Evolutionary conservation across 92 coral and sea anemone genomes (phyloP).

Genomic region (Phenganax marumi): DNA sequence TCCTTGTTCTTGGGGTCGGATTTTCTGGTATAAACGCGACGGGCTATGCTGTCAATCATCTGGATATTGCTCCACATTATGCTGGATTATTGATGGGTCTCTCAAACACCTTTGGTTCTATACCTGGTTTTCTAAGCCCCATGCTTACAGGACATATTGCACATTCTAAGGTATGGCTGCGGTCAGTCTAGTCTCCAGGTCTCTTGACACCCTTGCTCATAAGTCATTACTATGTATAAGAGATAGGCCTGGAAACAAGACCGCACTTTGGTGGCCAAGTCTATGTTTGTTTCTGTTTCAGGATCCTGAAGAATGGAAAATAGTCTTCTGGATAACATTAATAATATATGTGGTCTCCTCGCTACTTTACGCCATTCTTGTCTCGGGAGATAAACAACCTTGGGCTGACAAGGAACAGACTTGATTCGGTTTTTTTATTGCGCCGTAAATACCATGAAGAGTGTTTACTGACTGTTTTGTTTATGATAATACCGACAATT

Average conservation of each 20-base stretch:
- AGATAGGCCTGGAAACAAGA: no score
- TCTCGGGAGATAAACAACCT: conserved; percentile 78
- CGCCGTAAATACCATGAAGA: no score
- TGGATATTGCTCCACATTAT: conserved; percentile 90
- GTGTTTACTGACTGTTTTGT: no score
- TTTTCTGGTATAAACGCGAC: conserved; percentile 97
- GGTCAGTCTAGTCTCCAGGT: no score
- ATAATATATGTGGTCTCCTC: conserved; percentile 70
- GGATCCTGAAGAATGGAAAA: conserved; percentile 92
- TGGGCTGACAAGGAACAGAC: conserved; percentile 60
- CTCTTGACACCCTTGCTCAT: no score
- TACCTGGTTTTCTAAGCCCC: conserved; percentile 96
- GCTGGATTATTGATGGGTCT: conserved; percentile 98
- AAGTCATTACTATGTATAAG: no score
- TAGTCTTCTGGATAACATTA: conserved; percentile 85
- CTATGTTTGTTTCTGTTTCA: conserved; percentile 25
- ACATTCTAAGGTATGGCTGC: conserved; percentile 65
- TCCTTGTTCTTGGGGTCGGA: conserved; percentile 91
- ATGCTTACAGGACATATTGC: conserved; percentile 91
- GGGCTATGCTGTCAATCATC: conserved; percentile 97
- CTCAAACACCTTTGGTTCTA: conserved; percentile 92
- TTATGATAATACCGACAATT: background rate
- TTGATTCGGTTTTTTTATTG: no score
- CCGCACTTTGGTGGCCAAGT: no score
- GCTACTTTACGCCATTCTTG: conserved; percentile 61